A percentile compares a stretch with the other conserved stretches of the same genome.
Conservation (phyloP, 2,888 invertebrate genomes). For the Lasioglossum marginatum region DNA sequence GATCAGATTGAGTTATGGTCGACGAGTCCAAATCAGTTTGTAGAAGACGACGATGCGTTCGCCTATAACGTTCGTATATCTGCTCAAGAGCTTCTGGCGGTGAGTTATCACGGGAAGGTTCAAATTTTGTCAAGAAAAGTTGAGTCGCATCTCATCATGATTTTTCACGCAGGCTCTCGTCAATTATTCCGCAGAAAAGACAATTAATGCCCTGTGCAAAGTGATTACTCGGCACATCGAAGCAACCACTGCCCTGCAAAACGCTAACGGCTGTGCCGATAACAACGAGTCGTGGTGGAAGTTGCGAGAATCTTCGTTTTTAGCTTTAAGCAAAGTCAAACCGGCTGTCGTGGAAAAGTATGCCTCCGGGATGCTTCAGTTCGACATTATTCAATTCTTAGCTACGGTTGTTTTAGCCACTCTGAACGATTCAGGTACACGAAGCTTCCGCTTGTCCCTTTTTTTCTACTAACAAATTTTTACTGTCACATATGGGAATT, state of each 20-base stretch:
- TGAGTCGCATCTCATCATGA: not conserved
- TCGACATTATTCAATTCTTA: constrained; percentile 82
- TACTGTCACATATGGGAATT: not conserved
- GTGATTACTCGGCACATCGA: constrained; percentile 87
- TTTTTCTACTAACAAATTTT: not conserved
- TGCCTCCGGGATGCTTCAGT: constrained; percentile 76
- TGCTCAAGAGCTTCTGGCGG: constrained; percentile 88
- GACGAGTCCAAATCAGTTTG: constrained; percentile 88
- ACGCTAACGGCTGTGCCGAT: constrained; percentile 72
- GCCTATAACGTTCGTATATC: constrained; percentile 88
- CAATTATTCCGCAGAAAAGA: constrained; percentile 85
- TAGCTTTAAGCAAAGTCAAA: constrained; percentile 87
- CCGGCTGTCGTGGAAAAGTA: constrained; percentile 84
- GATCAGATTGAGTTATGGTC: constrained; percentile 89
- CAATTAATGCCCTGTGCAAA: constrained; percentile 86
- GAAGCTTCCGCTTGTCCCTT: not conserved
- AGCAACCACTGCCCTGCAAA: constrained; percentile 86
- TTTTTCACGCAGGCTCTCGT: constrained; percentile 73
- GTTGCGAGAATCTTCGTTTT: constrained; percentile 88
- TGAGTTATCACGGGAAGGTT: constrained; percentile 74
- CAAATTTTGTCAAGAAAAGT: not conserved
- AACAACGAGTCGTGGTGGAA: constrained; percentile 87
- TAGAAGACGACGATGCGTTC: constrained; percentile 89
- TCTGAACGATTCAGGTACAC: constrained; percentile 83
- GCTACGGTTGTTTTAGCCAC: constrained; percentile 85